A percentile compares a stretch with the other conserved stretches of the same genome.
These are phyloP conservation scores for Porites lobata DNA, from an alignment of 92 coral and sea anemone species.

Conservation along the genomic window DNA sequence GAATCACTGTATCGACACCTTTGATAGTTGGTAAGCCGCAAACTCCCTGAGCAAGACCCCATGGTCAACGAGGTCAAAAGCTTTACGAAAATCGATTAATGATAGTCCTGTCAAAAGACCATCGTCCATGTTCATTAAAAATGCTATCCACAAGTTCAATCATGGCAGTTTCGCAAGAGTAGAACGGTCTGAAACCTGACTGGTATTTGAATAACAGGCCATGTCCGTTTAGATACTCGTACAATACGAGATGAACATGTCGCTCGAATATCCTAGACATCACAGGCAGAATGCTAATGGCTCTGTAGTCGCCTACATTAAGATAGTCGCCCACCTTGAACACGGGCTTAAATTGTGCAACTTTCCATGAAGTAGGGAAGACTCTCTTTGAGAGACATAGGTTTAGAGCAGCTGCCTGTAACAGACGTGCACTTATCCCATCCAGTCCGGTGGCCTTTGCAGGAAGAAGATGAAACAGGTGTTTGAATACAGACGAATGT, in stretches of 20 bases:
- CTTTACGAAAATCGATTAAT: constrained; percentile 7
- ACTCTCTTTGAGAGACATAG: background rate
- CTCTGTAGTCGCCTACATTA: constrained; percentile 3
- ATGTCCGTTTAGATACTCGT: background rate
- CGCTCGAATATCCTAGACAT: constrained; percentile 17
- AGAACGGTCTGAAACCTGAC: constrained; percentile 13
- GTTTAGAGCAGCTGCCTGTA: constrained; percentile 11
- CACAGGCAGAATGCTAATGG: constrained; percentile 15
- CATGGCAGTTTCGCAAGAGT: constrained; percentile 22
- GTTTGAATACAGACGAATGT: background rate
- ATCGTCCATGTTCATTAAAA: constrained; percentile 17
- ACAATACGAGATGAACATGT: background rate
- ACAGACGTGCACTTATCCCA: constrained; percentile 17
- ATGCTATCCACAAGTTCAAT: background rate
- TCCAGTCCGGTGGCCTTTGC: constrained; percentile 3
- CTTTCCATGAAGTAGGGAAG: constrained; percentile 43
- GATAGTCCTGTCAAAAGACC: constrained; percentile 12
- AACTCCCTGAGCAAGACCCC: too few species aligned
- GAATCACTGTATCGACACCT: too few species aligned
- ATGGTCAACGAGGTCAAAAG: constrained; percentile 34
- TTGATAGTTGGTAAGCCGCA: too few species aligned
- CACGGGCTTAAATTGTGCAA: constrained; percentile 39
- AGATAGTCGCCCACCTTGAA: constrained; percentile 7
- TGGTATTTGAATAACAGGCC: constrained; percentile 7
- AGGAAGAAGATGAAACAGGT: background rate